Base-by-base conservation (phyloP, 2,888 invertebrate species). In the Neoitamus cyanurus region DNA sequence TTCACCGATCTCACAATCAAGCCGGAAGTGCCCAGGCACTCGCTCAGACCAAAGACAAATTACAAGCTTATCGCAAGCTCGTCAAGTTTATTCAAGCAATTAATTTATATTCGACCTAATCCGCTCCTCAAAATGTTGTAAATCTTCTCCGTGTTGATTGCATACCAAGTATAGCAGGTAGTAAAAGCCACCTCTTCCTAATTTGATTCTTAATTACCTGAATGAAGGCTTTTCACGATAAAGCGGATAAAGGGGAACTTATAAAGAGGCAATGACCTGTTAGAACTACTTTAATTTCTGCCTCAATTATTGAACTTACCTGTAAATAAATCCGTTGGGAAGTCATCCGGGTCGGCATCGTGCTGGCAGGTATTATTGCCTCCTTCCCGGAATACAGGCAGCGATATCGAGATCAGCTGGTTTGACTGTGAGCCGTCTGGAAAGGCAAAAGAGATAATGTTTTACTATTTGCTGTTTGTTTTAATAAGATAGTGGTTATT, bases 241-340 rank as follows among this genome's bases (percentile, higher is more conserved):
- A n/a, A n/a, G n/a, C n/a, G n/a, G n/a, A n/a, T n/a, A n/a, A n/a
- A n/a, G n/a, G n/a, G n/a, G n/a, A n/a, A n/a, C n/a, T n/a, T n/a
- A n/a, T n/a, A n/a, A n/a, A n/a, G n/a, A n/a, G n/a, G n/a, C n/a
- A n/a, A n/a, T n/a, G n/a, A n/a, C n/a, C n/a, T n/a, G n/a, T n/a
- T n/a, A n/a, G n/a, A n/a, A n/a, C n/a, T n/a, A n/a, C n/a, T n/a
- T n/a, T n/a, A 34, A 34, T 34, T 34, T 34, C 3, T 34, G 7
- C 34, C 7, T 5, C 34, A 34, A 3, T 58, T 58, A 9, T 20
- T n/a, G n/a, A 25, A 20, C 84, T 77, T 83, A 92, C 93, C 92
- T 78, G 89, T 89, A 85, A 93, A 92, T 15, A 91, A 86, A 82
- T 92, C 91, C 0, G 89, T 88, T 0, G 94, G 95, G 87, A 95